Evolutionary conservation across 2,113 vertebrate species (phyloP).

Genomic region (Grus americana): DNA sequence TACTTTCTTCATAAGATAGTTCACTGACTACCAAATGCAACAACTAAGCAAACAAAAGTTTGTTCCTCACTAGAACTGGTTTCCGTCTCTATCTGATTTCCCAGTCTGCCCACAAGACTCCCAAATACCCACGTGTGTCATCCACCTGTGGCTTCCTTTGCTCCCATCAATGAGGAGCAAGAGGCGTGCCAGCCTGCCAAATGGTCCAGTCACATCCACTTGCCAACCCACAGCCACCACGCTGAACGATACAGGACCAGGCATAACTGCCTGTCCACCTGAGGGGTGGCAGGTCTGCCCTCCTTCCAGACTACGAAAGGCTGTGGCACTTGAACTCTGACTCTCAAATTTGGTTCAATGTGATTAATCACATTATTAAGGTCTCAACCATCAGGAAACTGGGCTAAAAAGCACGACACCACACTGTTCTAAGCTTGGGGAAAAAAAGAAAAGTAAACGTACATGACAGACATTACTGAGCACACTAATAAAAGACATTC

Average conservation of each 20-base stretch:
- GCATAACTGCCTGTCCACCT: fast-evolving
- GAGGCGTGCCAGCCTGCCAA: not conserved
- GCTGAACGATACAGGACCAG: fast-evolving
- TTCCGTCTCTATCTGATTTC: not conserved
- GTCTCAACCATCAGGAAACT: not conserved
- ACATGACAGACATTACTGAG: not conserved
- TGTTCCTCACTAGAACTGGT: not conserved
- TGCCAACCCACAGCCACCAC: not conserved
- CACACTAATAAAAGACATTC: not conserved
- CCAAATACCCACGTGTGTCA: not conserved
- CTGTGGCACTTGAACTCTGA: not conserved
- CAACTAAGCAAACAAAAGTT: not conserved
- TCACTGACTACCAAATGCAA: not conserved
- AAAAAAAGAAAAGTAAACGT: not conserved
- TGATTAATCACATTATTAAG: not conserved
- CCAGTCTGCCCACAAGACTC: not conserved
- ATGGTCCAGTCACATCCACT: fast-evolving
- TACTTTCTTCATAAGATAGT: not conserved
- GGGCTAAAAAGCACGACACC: not conserved
- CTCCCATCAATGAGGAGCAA: not conserved
- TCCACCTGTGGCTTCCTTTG: not conserved
- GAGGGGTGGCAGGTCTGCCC: too few relatives aligned
- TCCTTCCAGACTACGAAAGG: not conserved
- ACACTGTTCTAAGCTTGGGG: not conserved
- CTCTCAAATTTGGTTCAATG: not conserved